phyloP scores from a whole-genome alignment of 2,888 invertebrate species.

The Pseudanteris insignis region DNA sequence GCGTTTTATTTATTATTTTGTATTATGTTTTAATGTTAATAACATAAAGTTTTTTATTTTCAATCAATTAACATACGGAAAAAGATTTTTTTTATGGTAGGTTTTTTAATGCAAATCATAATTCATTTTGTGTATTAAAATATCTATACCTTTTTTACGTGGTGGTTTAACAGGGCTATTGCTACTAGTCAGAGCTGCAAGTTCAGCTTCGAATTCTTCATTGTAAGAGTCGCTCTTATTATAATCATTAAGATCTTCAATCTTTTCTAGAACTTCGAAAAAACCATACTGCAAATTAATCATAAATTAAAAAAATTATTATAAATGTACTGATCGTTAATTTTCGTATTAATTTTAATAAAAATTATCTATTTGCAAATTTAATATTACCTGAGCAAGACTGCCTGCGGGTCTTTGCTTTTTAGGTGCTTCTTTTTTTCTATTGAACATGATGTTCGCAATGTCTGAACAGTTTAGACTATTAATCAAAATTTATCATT shows the following conservation, averaged over 20 bases:
- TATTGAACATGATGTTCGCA: constrained; percentile 24
- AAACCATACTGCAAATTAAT: constrained; percentile 80
- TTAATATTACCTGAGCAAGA: constrained; percentile 57
- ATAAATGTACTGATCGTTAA: no score
- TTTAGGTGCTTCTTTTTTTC: constrained; percentile 57
- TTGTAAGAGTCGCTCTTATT: constrained; percentile 73
- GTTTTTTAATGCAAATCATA: no score
- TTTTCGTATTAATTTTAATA: no score
- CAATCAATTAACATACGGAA: no score
- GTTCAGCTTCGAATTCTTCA: constrained; percentile 86
- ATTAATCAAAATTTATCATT: no score
- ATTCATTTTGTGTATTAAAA: no score
- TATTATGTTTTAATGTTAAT: no score
- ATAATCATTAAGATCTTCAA: constrained; percentile 70
- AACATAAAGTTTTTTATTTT: no score
- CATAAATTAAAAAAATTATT: no score
- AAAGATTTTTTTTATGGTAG: no score
- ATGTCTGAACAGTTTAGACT: no score
- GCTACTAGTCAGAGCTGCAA: constrained; percentile 75
- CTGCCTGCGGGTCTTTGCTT: constrained; percentile 52
- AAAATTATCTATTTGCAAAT: not conserved
- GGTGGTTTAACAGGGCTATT: constrained; percentile 54
- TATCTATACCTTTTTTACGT: constrained; percentile 56
- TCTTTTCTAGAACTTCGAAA: constrained; percentile 75
- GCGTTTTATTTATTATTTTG: no score